Conservation (phyloP, 2,797 vertebrate genomes). For the Darevskia mixta region DNA sequence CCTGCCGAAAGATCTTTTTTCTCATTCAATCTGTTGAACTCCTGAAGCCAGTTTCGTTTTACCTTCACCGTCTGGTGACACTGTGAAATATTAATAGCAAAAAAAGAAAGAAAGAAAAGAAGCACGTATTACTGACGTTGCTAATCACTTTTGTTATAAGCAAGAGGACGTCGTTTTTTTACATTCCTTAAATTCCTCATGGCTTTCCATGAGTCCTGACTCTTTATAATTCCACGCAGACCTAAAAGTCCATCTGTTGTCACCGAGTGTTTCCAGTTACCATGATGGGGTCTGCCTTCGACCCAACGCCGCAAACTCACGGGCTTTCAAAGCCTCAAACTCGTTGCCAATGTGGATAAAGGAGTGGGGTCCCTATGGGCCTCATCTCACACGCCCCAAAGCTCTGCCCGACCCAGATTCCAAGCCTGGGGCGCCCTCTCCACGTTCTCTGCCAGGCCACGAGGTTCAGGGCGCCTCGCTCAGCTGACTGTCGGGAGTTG, state of each 20-base stretch:
- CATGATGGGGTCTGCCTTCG: conserved; percentile 43
- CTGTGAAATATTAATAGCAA: conserved; percentile 61
- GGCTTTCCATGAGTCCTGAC: conserved; percentile 48
- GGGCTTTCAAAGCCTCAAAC: conserved; percentile 31
- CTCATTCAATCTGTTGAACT: conserved; percentile 45
- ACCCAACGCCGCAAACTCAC: neutral
- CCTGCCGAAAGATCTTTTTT: conserved; percentile 48
- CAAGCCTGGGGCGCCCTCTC: no score
- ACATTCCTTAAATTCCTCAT: conserved; percentile 43
- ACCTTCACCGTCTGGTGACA: conserved; percentile 62
- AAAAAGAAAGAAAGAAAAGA: conserved; percentile 12
- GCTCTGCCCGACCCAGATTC: neutral
- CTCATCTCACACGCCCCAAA: neutral
- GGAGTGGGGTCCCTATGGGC: neutral
- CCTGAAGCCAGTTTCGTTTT: conserved; percentile 28
- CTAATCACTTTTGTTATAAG: conserved; percentile 16
- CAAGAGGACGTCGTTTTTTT: neutral
- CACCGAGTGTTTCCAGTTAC: conserved; percentile 49
- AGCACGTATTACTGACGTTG: neutral
- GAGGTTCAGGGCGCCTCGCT: no score
- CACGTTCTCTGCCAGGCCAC: no score
- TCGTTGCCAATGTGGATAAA: no score
- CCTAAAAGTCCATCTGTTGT: conserved; percentile 54
- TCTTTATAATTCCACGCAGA: conserved; percentile 25
- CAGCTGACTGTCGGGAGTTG: neutral